A percentile compares a stretch with the other conserved stretches of the same genome.
phyloP scores from a whole-genome alignment of 2,113 vertebrate genomes.

The Nycticebus coucang region DNA sequence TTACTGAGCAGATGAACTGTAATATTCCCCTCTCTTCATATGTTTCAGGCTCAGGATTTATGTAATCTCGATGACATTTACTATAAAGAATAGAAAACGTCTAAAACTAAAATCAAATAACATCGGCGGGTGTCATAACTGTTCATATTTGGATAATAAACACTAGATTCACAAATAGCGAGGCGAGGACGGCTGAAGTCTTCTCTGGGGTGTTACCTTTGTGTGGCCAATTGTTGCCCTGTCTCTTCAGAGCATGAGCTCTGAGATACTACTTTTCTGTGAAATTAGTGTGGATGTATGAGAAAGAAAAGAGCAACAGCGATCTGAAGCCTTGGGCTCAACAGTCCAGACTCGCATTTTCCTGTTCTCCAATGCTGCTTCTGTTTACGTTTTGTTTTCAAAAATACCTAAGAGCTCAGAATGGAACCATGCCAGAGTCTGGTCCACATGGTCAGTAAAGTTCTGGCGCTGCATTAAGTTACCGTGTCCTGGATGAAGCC shows the following conservation, averaged over 20 bases:
- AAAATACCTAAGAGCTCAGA: background rate
- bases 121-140: background rate
- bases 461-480: background rate
- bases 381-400: background rate
- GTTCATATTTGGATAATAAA: background rate
- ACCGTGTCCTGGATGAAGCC: too few species aligned
- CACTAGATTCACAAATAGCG: background rate
- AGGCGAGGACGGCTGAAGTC: too few species aligned
- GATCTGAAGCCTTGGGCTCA: background rate
- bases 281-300: background rate
- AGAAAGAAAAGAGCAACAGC: background rate
- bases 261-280: background rate
- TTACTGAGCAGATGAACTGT: background rate
- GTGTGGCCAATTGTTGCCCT: fast-evolving
- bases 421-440: background rate
- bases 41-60: background rate
- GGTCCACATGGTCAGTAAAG: background rate
- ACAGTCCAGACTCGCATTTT: background rate
- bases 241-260: fast-evolving
- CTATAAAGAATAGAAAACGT: background rate
- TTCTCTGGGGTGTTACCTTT: background rate
- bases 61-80: background rate
- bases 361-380: background rate
- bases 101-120: background rate
- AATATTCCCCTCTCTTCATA: background rate